Conservation (phyloP, 2,113 vertebrate genomes). For the Tamias sibiricus region DNA sequence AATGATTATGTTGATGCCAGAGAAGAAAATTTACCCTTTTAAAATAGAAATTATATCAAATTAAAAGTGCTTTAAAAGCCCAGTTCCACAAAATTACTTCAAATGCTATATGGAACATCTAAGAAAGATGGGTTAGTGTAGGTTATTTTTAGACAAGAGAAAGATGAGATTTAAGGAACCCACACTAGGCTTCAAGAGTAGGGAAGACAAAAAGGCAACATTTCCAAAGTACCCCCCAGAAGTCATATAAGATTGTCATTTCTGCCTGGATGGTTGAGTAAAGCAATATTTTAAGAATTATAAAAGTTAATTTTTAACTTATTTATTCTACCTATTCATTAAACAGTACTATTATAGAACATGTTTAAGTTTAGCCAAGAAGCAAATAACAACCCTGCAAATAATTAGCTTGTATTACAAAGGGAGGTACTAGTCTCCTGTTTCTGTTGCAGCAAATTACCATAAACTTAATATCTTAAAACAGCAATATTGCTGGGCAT, state of each 20-base stretch:
- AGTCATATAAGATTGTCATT: background rate
- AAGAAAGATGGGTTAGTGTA: background rate
- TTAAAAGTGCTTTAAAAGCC: background rate
- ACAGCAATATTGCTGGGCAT: background rate
- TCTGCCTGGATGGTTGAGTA: background rate
- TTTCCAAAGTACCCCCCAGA: background rate
- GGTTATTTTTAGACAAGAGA: background rate
- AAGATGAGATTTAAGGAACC: background rate
- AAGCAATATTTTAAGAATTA: background rate
- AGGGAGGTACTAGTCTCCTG: background rate
- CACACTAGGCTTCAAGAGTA: background rate
- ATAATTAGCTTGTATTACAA: background rate
- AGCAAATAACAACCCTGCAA: background rate
- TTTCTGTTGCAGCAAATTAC: background rate
- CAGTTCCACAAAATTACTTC: background rate
- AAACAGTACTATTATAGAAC: background rate
- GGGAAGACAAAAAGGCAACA: background rate
- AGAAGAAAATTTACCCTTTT: background rate
- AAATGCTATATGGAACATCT: background rate
- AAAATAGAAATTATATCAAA: background rate
- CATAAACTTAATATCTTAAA: background rate
- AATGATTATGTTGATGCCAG: background rate
- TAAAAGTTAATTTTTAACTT: background rate
- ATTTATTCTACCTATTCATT: background rate
- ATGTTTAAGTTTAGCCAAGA: background rate